Evolutionary conservation across 2,888 invertebrate species (phyloP).

Genomic region (Dynastes hyllus): DNA sequence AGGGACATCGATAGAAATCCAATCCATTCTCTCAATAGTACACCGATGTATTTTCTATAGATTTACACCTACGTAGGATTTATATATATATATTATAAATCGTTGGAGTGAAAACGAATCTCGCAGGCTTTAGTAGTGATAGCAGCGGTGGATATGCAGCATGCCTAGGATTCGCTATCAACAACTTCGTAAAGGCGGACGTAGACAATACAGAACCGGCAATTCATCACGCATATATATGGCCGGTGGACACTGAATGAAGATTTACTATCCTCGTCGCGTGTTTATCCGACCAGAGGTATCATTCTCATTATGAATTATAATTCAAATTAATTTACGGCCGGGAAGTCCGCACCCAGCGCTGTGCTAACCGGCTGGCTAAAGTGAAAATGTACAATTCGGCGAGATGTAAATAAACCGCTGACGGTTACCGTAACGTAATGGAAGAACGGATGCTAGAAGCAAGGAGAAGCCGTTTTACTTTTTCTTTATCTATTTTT

Average conservation of each 20-base stretch:
- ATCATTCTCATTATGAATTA: constrained; percentile 57
- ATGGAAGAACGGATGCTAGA: constrained; percentile 14
- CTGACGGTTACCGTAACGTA: constrained; percentile 12
- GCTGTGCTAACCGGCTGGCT: background rate
- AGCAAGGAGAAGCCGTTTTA: constrained; percentile 1
- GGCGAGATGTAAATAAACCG: constrained; percentile 43
- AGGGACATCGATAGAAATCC: background rate
- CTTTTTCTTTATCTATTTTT: constrained; percentile 13
- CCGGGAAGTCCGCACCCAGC: constrained; percentile 43
- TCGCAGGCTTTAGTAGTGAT: background rate
- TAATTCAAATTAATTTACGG: constrained; percentile 54
- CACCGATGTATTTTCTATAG: no score
- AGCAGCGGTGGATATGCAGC: background rate
- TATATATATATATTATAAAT: constrained; percentile 11
- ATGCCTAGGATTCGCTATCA: constrained; percentile 26
- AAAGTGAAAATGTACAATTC: constrained; percentile 35
- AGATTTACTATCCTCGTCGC: constrained; percentile 58
- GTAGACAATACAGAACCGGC: constrained; percentile 58
- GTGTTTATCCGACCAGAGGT: constrained; percentile 57
- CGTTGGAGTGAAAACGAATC: background rate
- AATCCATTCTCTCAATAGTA: background rate
- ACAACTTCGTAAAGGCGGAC: constrained; percentile 55
- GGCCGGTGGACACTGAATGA: constrained; percentile 56
- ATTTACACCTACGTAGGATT: background rate
- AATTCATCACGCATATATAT: constrained; percentile 58